Percentiles rank a stretch among this genome's conserved stretches.
These are phyloP conservation scores for Pogona vitticeps DNA, from an alignment of 2,113 vertebrate genomes.

Conservation along the genomic window DNA sequence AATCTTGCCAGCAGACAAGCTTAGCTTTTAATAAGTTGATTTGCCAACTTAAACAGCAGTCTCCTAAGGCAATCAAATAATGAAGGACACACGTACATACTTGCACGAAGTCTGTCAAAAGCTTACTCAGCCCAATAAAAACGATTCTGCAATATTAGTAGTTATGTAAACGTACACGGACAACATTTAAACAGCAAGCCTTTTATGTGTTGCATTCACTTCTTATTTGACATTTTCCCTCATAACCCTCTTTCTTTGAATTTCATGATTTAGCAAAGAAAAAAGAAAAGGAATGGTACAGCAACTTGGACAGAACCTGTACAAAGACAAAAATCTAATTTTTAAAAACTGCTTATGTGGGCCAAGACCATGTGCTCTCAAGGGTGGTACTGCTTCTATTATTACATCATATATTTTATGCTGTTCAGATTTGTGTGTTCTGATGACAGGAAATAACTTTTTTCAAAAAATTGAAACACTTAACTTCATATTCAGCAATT, in stretches of 20 bases:
- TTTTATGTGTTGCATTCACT: slow-evolving; percentile 3
- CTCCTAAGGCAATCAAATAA: slow-evolving; percentile 83
- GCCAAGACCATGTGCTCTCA: not conserved
- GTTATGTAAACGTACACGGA: slow-evolving; percentile 25
- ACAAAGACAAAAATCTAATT: not conserved
- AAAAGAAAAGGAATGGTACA: fast-evolving
- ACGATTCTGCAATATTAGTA: slow-evolving; percentile 50
- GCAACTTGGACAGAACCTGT: not conserved
- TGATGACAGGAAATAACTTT: not conserved
- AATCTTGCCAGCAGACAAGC: slow-evolving; percentile 81
- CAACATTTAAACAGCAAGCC: slow-evolving; percentile 39
- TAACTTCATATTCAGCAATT: not conserved
- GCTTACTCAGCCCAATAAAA: slow-evolving; percentile 57
- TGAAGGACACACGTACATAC: slow-evolving; percentile 81
- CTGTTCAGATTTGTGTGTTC: not conserved
- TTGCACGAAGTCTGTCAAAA: slow-evolving; percentile 75
- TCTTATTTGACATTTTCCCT: not conserved
- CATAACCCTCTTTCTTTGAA: not conserved
- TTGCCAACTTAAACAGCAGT: slow-evolving; percentile 84
- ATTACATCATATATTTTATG: not conserved
- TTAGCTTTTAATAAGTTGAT: slow-evolving; percentile 81
- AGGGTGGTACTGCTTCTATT: not conserved
- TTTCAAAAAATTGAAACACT: not conserved
- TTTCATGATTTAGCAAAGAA: not conserved
- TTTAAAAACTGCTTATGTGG: not conserved